Evolutionary conservation across 1,140 invertebrate genomes (phyloP).

Genomic region (Drosophila santomea): DNA sequence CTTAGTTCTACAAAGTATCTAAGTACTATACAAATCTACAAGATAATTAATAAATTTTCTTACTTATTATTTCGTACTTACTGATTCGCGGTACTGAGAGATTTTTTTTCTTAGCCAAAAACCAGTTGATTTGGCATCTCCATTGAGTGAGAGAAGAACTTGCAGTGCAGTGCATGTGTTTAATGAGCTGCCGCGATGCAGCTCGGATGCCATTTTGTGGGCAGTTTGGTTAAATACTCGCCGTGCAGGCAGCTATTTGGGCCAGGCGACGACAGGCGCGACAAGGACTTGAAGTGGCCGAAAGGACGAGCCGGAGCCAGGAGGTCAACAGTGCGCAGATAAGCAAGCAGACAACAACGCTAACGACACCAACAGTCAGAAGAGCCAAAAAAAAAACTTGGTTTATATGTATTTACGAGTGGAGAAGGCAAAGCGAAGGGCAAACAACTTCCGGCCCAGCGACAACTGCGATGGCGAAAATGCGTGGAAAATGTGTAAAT

Average conservation of each 20-base stretch:
- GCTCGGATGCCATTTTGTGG: slow-evolving; percentile 49
- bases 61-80: too few relatives aligned
- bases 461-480: slow-evolving; percentile 56
- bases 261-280: slow-evolving; percentile 20
- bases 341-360: slow-evolving; percentile 60
- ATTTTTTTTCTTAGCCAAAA: too few relatives aligned
- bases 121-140: slow-evolving; percentile 1
- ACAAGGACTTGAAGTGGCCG: slow-evolving; percentile 28
- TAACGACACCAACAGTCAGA: slow-evolving; percentile 38
- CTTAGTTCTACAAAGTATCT: too few relatives aligned
- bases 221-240: slow-evolving; percentile 50
- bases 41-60: too few relatives aligned
- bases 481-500: slow-evolving; percentile 79
- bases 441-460: slow-evolving; percentile 53
- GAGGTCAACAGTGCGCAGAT: slow-evolving; percentile 42
- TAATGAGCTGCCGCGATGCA: slow-evolving; percentile 68
- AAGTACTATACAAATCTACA: too few relatives aligned
- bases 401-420: neutral
- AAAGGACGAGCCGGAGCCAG: slow-evolving; percentile 3
- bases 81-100: too few relatives aligned
- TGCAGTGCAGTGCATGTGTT: slow-evolving; percentile 50
- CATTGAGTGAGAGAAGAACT: slow-evolving; percentile 3
- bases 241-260: slow-evolving; percentile 30
- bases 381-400: slow-evolving; percentile 26
- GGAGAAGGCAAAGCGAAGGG: slow-evolving; percentile 20